These are phyloP conservation scores for Cryptophagus acutangulus DNA, from an alignment of 2,888 invertebrate species.

Conservation along the genomic window DNA sequence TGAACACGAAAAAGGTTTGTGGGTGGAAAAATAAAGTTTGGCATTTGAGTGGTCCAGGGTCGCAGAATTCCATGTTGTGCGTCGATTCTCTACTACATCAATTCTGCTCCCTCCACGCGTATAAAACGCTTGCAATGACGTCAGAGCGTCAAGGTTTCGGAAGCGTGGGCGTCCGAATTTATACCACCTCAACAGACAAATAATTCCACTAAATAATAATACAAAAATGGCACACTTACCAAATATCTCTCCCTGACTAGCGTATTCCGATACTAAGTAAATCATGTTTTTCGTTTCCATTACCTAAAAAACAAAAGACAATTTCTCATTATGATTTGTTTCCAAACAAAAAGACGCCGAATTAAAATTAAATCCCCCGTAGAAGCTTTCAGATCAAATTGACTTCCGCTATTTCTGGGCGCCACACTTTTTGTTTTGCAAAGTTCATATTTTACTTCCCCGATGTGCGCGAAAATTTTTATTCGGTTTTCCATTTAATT, in stretches of 20 bases:
- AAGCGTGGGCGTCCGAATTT: slow-evolving; percentile 25
- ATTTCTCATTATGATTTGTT: neutral
- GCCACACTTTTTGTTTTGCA: too few relatives aligned
- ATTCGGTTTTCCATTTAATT: too few relatives aligned
- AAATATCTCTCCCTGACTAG: slow-evolving; percentile 96
- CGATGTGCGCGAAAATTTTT: too few relatives aligned
- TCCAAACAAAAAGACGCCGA: too few relatives aligned
- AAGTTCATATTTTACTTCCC: too few relatives aligned
- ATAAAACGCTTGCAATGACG: slow-evolving; percentile 35
- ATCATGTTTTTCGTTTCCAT: slow-evolving; percentile 99
- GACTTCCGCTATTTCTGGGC: too few relatives aligned
- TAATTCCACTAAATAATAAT: slow-evolving; percentile 6
- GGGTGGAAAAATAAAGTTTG: neutral
- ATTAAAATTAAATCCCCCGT: too few relatives aligned
- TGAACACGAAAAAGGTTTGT: too few relatives aligned
- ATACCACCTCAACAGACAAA: too few relatives aligned
- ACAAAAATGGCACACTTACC: slow-evolving; percentile 60
- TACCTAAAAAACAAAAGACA: slow-evolving; percentile 60
- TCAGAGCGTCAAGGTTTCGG: slow-evolving; percentile 38
- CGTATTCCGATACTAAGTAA: slow-evolving; percentile 96
- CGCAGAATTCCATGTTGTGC: slow-evolving; percentile 29
- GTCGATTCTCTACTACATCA: slow-evolving; percentile 23
- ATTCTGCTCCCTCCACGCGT: slow-evolving; percentile 39
- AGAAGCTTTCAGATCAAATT: too few relatives aligned
- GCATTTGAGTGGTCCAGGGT: slow-evolving; percentile 20